Conservation (phyloP, 2,113 vertebrate species). For the Bungarus multicinctus region DNA sequence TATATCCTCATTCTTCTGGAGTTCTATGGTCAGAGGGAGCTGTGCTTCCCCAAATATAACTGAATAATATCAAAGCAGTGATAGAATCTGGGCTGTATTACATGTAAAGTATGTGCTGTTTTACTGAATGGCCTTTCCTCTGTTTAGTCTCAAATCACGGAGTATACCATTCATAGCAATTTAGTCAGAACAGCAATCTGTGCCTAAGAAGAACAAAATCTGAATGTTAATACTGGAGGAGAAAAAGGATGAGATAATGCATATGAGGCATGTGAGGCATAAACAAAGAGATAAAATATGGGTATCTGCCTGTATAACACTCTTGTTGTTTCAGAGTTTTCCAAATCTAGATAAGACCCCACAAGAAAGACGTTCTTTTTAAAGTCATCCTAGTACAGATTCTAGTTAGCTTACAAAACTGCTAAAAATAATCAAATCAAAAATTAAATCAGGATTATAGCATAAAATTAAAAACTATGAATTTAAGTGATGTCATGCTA, state of each 20-base stretch:
- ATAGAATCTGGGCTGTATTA: not conserved
- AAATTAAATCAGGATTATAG: not conserved
- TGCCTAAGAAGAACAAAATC: not conserved
- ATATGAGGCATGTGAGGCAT: not conserved
- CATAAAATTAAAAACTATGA: not conserved
- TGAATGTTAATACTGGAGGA: not conserved
- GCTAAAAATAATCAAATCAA: not conserved
- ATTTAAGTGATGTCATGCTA: not conserved
- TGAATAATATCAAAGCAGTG: not conserved
- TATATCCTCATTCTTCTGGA: not conserved
- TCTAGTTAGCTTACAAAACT: not conserved
- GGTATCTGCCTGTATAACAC: not conserved
- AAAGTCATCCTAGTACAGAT: not conserved
- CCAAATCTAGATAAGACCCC: not conserved
- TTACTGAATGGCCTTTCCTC: too few species aligned
- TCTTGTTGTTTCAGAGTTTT: not conserved
- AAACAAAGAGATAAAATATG: not conserved
- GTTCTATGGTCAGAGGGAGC: too few species aligned
- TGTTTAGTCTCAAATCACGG: not conserved
- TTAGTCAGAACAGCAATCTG: not conserved
- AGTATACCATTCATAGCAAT: not conserved
- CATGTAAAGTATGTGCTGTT: not conserved
- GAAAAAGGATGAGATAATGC: too few species aligned
- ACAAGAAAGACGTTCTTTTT: not conserved
- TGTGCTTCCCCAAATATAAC: not conserved